phyloP scores from a whole-genome alignment of 2,888 invertebrate species.

The Corbicula japonica region DNA sequence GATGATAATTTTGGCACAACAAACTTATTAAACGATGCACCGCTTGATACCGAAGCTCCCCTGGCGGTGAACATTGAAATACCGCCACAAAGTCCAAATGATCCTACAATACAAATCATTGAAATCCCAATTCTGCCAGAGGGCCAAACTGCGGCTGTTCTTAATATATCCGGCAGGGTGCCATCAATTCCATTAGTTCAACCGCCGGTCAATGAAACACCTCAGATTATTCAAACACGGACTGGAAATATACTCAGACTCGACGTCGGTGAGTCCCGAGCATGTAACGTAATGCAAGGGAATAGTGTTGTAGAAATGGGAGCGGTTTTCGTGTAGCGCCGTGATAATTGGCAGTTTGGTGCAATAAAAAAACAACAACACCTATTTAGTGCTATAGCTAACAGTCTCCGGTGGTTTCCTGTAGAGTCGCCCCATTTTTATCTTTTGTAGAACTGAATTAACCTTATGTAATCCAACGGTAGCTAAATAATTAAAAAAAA shows the following conservation, averaged over 20 bases:
- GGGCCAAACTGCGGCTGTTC: constrained; percentile 54
- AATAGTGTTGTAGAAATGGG: not conserved
- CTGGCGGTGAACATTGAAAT: constrained; percentile 3
- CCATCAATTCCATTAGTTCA: no score
- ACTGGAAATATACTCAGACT: constrained; percentile 13
- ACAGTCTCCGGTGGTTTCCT: no score
- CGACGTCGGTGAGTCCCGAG: constrained; percentile 35
- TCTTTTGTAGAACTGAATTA: no score
- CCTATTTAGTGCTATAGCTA: no score
- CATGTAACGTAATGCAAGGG: not conserved
- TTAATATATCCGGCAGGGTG: constrained; percentile 28
- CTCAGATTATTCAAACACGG: no score
- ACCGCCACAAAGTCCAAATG: constrained; percentile 15
- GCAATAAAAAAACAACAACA: no score
- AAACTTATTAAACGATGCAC: not conserved
- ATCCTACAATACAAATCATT: constrained; percentile 46
- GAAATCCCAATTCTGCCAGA: constrained; percentile 57
- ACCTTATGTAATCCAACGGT: no score
- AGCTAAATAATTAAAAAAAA: no score
- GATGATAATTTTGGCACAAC: constrained; percentile 23
- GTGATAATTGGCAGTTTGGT: no score
- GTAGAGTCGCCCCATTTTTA: no score
- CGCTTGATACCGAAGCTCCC: not conserved
- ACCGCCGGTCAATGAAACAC: no score
- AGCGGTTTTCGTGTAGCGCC: no score